Percentiles rank a stretch among this genome's conserved stretches.
phyloP scores from a whole-genome alignment of 2,113 vertebrate species.

The Sinocyclocheilus grahami region DNA sequence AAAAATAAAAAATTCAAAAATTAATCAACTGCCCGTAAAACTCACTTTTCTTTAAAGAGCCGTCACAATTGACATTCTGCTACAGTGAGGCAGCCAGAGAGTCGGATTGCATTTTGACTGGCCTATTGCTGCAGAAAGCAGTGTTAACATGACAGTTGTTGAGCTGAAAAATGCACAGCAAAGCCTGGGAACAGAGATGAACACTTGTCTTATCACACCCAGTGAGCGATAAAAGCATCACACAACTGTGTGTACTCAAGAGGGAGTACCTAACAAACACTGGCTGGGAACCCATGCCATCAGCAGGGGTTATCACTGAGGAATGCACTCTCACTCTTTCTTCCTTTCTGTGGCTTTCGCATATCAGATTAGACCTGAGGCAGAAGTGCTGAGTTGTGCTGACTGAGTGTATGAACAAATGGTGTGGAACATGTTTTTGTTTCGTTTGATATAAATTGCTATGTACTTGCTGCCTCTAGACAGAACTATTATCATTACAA shows the following conservation, averaged over 20 bases:
- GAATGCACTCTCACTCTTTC: not conserved
- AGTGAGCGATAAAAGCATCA: constrained; percentile 14
- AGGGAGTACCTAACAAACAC: constrained; percentile 15
- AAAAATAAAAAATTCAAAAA: no score
- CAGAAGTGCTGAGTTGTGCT: not conserved
- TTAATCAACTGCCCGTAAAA: not conserved
- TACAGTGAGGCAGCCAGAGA: not conserved
- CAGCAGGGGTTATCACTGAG: constrained; percentile 28
- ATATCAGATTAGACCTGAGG: not conserved
- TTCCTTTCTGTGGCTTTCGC: not conserved
- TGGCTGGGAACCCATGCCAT: constrained; percentile 26
- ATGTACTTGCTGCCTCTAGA: not conserved
- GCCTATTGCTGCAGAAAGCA: not conserved
- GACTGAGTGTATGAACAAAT: constrained; percentile 12
- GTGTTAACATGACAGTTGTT: not conserved
- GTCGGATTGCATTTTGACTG: not conserved
- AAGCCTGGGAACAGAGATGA: constrained; percentile 25
- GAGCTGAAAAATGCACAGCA: constrained; percentile 18
- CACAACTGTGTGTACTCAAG: constrained; percentile 4
- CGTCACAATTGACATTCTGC: not conserved
- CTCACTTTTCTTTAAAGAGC: not conserved
- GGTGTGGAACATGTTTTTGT: constrained; percentile 19
- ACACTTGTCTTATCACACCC: constrained; percentile 19
- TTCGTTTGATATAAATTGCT: constrained; percentile 4
- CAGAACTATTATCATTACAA: constrained; percentile 30